These are phyloP conservation scores for Mechanitis messenoides DNA, from an alignment of 2,888 invertebrate species.

Conservation along the genomic window DNA sequence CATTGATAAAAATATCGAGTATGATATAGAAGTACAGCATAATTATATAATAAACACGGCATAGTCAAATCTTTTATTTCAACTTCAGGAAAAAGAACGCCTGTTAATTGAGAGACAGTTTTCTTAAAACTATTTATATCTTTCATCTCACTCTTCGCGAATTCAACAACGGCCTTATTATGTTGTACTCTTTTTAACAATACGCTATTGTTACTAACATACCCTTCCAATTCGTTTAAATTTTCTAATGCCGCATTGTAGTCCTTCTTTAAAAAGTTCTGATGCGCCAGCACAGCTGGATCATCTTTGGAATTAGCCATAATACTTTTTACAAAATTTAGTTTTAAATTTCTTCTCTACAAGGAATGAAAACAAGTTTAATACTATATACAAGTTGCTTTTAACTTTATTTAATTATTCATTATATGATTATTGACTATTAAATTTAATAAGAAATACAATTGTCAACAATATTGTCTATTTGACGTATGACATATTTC, in stretches of 20 bases:
- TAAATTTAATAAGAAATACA: too few relatives aligned
- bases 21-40: slow-evolving; percentile 86
- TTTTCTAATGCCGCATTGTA: slow-evolving; percentile 77
- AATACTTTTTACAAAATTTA: background rate
- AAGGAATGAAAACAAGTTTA: too few relatives aligned
- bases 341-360: background rate
- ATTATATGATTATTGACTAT: too few relatives aligned
- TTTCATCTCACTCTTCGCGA: slow-evolving; percentile 83
- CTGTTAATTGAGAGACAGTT: slow-evolving; percentile 78
- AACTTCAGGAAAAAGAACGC: slow-evolving; percentile 65
- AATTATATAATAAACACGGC: slow-evolving; percentile 82
- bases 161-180: slow-evolving; percentile 90
- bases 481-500: too few relatives aligned
- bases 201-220: slow-evolving; percentile 76
- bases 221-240: slow-evolving; percentile 79
- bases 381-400: too few relatives aligned
- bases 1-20: slow-evolving; percentile 85
- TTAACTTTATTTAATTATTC: too few relatives aligned
- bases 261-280: slow-evolving; percentile 80
- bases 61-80: slow-evolving; percentile 56
- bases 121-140: slow-evolving; percentile 84
- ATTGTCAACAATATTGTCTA: too few relatives aligned
- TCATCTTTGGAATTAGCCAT: slow-evolving; percentile 68
- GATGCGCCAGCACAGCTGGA: slow-evolving; percentile 76
- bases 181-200: slow-evolving; percentile 81